Conservation (phyloP, 2,113 vertebrate species). For the Cathartes aura region DNA sequence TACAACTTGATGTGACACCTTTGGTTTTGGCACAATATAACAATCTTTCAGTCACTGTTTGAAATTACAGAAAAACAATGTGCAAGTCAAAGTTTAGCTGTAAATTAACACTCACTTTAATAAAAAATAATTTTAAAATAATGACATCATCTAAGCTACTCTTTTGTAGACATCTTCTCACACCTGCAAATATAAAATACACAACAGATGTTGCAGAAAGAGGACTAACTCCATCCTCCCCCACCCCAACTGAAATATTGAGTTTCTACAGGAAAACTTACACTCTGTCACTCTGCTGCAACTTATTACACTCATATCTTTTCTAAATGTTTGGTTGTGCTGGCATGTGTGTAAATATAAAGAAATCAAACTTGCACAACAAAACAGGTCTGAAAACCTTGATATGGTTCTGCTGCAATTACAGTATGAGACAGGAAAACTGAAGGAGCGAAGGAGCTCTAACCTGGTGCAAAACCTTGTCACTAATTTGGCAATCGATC, state of each 20-base stretch:
- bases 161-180: constrained; percentile 21
- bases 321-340: neutral
- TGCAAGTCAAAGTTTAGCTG: neutral
- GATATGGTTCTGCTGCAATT: constrained; percentile 77
- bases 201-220: neutral
- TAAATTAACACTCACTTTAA: constrained; percentile 42
- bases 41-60: neutral
- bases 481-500: constrained; percentile 11
- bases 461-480: constrained; percentile 48
- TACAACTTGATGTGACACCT: neutral
- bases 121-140: constrained; percentile 23
- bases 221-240: neutral
- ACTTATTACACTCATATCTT: neutral
- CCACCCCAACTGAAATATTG: neutral
- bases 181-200: constrained; percentile 31
- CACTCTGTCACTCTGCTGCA: neutral
- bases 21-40: neutral
- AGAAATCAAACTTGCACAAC: neutral
- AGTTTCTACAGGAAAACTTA: neutral
- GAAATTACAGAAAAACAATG: neutral
- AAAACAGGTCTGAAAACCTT: constrained; percentile 53
- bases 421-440: constrained; percentile 78
- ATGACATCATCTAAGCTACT: neutral
- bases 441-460: constrained; percentile 69
- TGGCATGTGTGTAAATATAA: neutral